Conservation (phyloP, 1,140 invertebrate species). For the Archegozetes longisetosus region DNA sequence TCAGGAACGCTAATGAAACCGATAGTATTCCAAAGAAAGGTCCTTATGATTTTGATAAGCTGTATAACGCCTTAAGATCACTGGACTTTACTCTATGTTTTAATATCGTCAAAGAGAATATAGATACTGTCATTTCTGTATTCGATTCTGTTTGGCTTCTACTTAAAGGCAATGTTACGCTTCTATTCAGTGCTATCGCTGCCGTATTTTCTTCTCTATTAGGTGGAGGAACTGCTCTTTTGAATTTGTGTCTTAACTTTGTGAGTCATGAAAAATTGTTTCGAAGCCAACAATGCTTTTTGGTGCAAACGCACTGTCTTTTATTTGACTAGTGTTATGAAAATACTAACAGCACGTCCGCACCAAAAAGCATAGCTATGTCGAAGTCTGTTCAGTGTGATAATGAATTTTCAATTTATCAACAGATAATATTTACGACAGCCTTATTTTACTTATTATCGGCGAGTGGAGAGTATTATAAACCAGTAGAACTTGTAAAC, state of each 20-base stretch:
- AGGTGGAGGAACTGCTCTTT: slow-evolving; percentile 44
- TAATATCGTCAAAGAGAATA: slow-evolving; percentile 73
- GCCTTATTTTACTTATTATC: slow-evolving; percentile 87
- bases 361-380: slow-evolving; percentile 5
- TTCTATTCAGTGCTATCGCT: slow-evolving; percentile 70
- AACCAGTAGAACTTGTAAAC: slow-evolving; percentile 69
- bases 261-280: slow-evolving; percentile 38
- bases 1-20: slow-evolving; percentile 37
- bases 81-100: slow-evolving; percentile 56
- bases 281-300: slow-evolving; percentile 1
- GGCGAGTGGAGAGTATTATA: slow-evolving; percentile 70
- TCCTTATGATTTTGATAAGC: slow-evolving; percentile 39
- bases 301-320: not conserved
- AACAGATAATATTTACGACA: slow-evolving; percentile 83
- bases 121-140: slow-evolving; percentile 73
- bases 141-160: slow-evolving; percentile 84
- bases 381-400: slow-evolving; percentile 17
- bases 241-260: slow-evolving; percentile 80
- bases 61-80: slow-evolving; percentile 54
- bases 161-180: slow-evolving; percentile 72
- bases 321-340: not conserved
- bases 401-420: slow-evolving; percentile 19
- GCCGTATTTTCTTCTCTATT: slow-evolving; percentile 71
- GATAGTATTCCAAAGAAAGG: slow-evolving; percentile 21
- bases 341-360: not conserved